phyloP scores from a whole-genome alignment of 2,113 vertebrate species.

The Prochilodus magdalenae region DNA sequence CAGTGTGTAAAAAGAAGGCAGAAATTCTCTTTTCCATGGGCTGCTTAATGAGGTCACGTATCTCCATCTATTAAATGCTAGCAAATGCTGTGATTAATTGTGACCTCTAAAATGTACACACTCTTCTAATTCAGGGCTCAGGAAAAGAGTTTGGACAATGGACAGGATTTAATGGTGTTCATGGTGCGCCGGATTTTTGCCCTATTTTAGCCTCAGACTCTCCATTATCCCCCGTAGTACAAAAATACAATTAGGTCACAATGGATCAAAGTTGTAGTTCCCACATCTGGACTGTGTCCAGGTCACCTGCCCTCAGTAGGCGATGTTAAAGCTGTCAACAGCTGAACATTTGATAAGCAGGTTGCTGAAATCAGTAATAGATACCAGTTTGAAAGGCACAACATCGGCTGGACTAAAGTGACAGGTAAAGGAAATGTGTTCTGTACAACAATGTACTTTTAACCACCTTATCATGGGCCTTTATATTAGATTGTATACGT shows the following conservation, averaged over 20 bases:
- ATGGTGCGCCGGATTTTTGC: slow-evolving; percentile 58
- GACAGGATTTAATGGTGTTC: slow-evolving; percentile 37
- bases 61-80: background rate
- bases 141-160: background rate
- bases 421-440: background rate
- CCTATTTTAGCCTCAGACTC: slow-evolving; percentile 66
- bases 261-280: slow-evolving; percentile 62
- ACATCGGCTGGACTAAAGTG: no score
- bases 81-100: background rate
- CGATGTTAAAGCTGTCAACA: slow-evolving; percentile 22
- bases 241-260: slow-evolving; percentile 73
- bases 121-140: background rate
- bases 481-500: background rate
- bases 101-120: slow-evolving; percentile 2
- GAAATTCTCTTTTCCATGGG: no score
- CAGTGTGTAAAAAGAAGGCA: background rate
- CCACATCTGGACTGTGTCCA: slow-evolving; percentile 58
- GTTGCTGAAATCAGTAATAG: slow-evolving; percentile 18
- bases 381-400: slow-evolving; percentile 22
- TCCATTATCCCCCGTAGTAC: slow-evolving; percentile 58
- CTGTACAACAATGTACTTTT: background rate
- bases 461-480: no score
- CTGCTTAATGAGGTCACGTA: background rate
- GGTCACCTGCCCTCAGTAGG: slow-evolving; percentile 40
- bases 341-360: slow-evolving; percentile 21